Conservation (phyloP, 1,140 invertebrate genomes). For the Stegodyphus dumicola region DNA sequence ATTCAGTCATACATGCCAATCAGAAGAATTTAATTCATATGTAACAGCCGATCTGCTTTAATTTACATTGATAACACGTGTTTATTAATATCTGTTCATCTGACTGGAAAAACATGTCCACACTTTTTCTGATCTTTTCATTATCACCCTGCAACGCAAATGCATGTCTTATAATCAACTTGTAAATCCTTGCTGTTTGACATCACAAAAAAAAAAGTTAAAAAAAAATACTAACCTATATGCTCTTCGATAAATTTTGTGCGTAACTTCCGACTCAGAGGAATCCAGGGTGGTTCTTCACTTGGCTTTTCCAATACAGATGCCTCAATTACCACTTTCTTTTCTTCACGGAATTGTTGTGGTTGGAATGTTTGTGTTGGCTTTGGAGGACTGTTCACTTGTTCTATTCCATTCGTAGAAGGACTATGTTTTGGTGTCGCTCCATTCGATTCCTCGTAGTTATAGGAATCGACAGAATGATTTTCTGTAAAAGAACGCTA, state of each 20-base stretch:
- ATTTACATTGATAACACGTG: too few species aligned
- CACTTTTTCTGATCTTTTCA: too few species aligned
- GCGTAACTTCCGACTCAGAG: constrained; percentile 49
- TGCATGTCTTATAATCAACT: too few species aligned
- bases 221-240: constrained; percentile 30
- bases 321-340: constrained; percentile 3
- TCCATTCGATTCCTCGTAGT: constrained; percentile 46
- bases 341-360: background rate
- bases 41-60: too few species aligned
- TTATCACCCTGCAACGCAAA: too few species aligned
- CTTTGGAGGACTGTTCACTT: background rate
- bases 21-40: too few species aligned
- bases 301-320: background rate
- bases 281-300: constrained; percentile 45
- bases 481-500: background rate
- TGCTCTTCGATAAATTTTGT: constrained; percentile 57
- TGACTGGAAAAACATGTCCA: too few species aligned
- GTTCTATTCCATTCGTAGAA: background rate
- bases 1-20: too few species aligned
- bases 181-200: too few species aligned
- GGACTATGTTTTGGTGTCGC: background rate
- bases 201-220: background rate
- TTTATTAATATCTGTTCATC: too few species aligned
- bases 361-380: background rate
- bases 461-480: constrained; percentile 49